These are phyloP conservation scores for Labrus mixtus DNA, from an alignment of 2,113 vertebrate genomes.

Conservation along the genomic window DNA sequence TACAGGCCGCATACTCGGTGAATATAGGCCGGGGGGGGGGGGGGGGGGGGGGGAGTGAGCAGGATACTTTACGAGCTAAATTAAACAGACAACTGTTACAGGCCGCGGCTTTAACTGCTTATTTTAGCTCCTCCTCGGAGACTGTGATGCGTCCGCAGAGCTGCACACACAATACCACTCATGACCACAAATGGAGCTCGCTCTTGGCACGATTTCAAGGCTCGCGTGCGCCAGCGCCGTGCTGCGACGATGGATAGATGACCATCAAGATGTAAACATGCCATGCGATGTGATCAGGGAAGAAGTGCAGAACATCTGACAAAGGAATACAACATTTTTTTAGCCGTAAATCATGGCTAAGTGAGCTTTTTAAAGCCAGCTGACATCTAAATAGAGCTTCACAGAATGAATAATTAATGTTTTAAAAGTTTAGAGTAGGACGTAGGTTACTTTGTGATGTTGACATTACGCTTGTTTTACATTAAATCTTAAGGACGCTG, in stretches of 20 bases:
- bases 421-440: conserved; percentile 21
- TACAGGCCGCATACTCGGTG: conserved; percentile 48
- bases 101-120: conserved; percentile 61
- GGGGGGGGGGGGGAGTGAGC: conserved; percentile 29
- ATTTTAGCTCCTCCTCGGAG: conserved; percentile 73
- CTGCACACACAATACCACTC: conserved; percentile 60
- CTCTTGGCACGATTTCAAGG: conserved; percentile 66
- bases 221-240: conserved; percentile 68
- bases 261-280: conserved; percentile 53
- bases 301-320: conserved; percentile 37
- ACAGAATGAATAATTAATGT: conserved; percentile 33
- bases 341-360: conserved; percentile 46
- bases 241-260: conserved; percentile 39
- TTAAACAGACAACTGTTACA: conserved; percentile 80
- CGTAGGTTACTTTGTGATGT: conserved; percentile 16
- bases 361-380: conserved; percentile 21
- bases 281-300: conserved; percentile 13
- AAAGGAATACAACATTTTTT: conserved; percentile 37
- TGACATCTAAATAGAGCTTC: conserved; percentile 14
- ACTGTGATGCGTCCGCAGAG: conserved; percentile 50
- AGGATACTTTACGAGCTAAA: conserved; percentile 75
- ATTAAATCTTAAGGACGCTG: conserved; percentile 1
- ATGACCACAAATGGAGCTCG: conserved; percentile 71
- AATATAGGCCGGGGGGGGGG: conserved; percentile 67
- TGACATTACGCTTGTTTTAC: conserved; percentile 42